Evolutionary conservation across 2,797 vertebrate genomes (phyloP).

Genomic region (Periophthalmus magnuspinnatus): DNA sequence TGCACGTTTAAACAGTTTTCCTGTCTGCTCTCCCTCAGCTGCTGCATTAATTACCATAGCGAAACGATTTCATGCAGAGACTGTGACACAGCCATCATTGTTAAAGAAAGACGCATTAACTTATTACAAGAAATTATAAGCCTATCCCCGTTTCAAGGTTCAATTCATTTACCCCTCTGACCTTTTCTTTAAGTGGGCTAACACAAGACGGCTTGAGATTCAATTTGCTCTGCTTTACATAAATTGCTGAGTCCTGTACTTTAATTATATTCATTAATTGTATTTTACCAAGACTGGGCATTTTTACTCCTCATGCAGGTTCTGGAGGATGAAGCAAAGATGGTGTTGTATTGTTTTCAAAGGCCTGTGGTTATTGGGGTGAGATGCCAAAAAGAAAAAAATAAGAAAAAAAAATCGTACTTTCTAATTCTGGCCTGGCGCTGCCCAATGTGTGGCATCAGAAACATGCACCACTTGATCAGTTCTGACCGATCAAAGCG

Average conservation of each 20-base stretch:
- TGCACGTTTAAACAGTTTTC: background rate
- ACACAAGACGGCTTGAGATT: background rate
- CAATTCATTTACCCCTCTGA: background rate
- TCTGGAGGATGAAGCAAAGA: too few species aligned
- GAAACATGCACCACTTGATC: too few species aligned
- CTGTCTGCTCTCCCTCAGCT: background rate
- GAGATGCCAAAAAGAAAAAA: too few species aligned
- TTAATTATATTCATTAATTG: background rate
- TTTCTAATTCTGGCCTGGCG: too few species aligned
- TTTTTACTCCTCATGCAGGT: background rate
- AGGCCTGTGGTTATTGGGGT: too few species aligned
- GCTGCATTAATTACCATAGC: background rate
- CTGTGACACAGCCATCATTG: background rate
- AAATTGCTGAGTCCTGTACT: background rate
- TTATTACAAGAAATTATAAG: slow-evolving; percentile 2
- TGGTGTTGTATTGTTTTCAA: too few species aligned
- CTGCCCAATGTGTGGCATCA: too few species aligned
- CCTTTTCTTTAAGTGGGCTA: slow-evolving; percentile 6
- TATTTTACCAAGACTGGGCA: background rate
- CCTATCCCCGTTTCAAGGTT: background rate
- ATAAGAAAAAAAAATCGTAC: too few species aligned
- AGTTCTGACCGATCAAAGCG: too few species aligned
- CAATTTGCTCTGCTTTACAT: slow-evolving; percentile 1
- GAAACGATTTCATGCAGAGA: slow-evolving; percentile 4
- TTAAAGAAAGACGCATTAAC: slow-evolving; percentile 1